Percentiles rank a stretch among this genome's conserved stretches.
phyloP scores from a whole-genome alignment of 2,888 invertebrate species.

The Eristalis intricaria region DNA sequence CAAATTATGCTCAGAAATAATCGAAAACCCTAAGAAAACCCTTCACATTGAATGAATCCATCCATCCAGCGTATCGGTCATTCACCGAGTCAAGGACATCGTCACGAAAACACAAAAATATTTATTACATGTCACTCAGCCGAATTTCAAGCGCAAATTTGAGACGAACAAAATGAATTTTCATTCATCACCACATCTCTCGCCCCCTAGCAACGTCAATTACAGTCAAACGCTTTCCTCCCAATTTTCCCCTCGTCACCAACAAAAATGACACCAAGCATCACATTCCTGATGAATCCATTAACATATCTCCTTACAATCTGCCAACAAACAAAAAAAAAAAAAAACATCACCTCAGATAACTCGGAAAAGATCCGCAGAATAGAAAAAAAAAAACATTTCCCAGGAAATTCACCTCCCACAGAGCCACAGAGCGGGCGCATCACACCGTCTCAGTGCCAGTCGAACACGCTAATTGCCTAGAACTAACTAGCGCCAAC shows the following conservation, averaged over 20 bases:
- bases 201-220: background rate
- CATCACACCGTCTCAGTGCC: background rate
- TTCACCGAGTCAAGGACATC: background rate
- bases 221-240: background rate
- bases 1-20: too few species aligned
- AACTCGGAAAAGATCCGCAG: background rate
- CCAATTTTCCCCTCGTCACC: background rate
- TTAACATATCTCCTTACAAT: constrained; percentile 31
- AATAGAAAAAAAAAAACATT: background rate
- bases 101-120: constrained; percentile 3
- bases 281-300: constrained; percentile 25
- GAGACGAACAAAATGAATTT: background rate
- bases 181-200: background rate
- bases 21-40: too few species aligned
- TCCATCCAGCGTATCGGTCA: background rate
- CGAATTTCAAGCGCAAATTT: background rate
- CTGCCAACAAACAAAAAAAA: background rate
- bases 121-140: background rate
- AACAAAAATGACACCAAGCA: constrained; percentile 7
- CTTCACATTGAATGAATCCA: background rate
- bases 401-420: background rate
- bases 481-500: constrained; percentile 35
- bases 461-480: constrained; percentile 9
- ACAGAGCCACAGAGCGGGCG: too few species aligned
- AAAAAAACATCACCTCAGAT: background rate